Base-by-base conservation (phyloP, 64 coral and sea anemone species). In the Actinia tenebrosa region DNA sequence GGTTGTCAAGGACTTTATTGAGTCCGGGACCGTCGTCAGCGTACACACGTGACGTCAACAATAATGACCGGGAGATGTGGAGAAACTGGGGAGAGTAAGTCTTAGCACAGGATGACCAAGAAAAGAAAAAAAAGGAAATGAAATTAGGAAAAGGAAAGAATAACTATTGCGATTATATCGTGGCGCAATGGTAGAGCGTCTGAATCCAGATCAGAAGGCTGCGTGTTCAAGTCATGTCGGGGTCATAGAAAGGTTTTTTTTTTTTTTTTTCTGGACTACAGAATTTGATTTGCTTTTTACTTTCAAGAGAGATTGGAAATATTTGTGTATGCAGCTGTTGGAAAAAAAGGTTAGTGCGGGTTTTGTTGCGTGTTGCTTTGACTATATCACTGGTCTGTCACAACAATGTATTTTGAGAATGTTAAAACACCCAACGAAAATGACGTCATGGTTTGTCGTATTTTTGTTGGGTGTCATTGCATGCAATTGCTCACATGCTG, bases 1-100 rank as follows among this genome's bases (percentile, higher is more conserved):
- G 30, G 77, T 79, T 16, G 77, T 79, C 77, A 79, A 79, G 77
- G 77, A 16, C 77, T 79, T 79, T 79, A 79, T 79, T 79, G 42
- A 44, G 77, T 79, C 77, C 30, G 30, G 68, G 3, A 10, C 45
- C 45, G 77, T 79, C 77, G 77, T 27, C 45, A 79, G 30, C 27
- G 77, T 79, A 79, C 18, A 79, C 77, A 79, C 20, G 77, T 79
- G 77, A 79, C 77, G 77, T 79, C 77, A 66, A 77, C 42, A 79
- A 13, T 17, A 17, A 79, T 1, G 77, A 45, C 63, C 63, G 77
- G 77, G 30, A 19, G 77, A 79, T 47, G 46, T 26, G 18, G 42
- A 14, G 19, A 45, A 20, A 42, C 45, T 79, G 30, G 27, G 77
- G 45, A 79, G 45, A 66, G 20, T 20, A 66, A 2, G 15, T 58